Base-by-base conservation (phyloP, 2,113 vertebrate species). In the Anguilla japonica region DNA sequence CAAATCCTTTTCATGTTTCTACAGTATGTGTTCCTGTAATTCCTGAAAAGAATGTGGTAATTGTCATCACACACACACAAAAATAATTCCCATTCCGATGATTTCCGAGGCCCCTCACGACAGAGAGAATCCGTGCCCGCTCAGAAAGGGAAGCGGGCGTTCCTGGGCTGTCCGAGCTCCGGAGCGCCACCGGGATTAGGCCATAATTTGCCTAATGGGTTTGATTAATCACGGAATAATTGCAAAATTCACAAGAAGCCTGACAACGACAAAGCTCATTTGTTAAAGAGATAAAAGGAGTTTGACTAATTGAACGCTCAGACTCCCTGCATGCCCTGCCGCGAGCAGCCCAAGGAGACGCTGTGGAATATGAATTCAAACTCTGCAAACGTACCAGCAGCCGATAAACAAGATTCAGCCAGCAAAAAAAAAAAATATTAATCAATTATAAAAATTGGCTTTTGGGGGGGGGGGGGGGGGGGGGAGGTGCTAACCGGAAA, bases 31-130 rank as follows among this genome's bases (percentile, higher is more conserved):
- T 14, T 53, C 50, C 50, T 53, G 6, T 53, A 53, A 53, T 53
- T 53, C 50, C 50, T 53, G 11, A 53, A 53, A 53, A 53, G 11
- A 53, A 53, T 13, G 50, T 14, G 50, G 13, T 13, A 53, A 53
- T 53, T 53, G 50, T 53, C 0, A 53, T 14, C 7, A 53, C 8
- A 53, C 8, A 46, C 43, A 4, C 43, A 46, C 43, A 46, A 46
- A 46, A 46, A 46, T 46, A 8, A 8, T 86, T 34, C 34, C 88
- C 89, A 91, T 92, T 87, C 92, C 88, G 93, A 88, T 91, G 91
- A 87, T 91, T 91, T 88, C 89, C 46, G 89, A 85, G 87, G 88
- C 53, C 34, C 40, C 4, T 46, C 43, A 46, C 8, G 43, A 34
- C 34, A 34, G 34, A 34, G 34, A 34, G 34, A 34, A 34, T 34